These are phyloP conservation scores for Sinocyclocheilus anophthalmus DNA, from an alignment of 2,113 vertebrate species.

Conservation along the genomic window DNA sequence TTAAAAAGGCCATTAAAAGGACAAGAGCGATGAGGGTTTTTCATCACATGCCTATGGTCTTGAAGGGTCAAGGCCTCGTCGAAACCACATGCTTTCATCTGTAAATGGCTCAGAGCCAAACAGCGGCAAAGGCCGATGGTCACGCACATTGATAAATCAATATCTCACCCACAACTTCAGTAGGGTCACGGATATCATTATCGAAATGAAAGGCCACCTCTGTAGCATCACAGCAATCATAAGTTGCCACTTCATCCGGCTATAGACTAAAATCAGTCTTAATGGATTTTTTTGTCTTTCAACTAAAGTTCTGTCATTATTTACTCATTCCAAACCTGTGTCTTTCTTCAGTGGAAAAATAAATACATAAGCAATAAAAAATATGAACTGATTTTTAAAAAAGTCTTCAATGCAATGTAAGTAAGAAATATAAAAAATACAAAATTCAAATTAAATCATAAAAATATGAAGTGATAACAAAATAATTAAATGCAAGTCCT, in stretches of 20 bases:
- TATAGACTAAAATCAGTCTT: neutral
- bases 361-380: neutral
- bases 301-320: neutral
- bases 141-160: conserved; percentile 16
- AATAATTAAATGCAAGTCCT: too few species aligned
- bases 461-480: too few species aligned
- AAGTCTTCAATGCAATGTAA: neutral
- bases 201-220: conserved; percentile 9
- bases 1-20: conserved; percentile 27
- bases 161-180: conserved; percentile 16
- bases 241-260: neutral
- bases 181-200: conserved; percentile 24
- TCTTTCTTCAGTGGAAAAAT: neutral
- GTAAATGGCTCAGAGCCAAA: conserved; percentile 7
- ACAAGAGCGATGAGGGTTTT: neutral
- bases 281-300: neutral
- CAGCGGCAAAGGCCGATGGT: conserved; percentile 12
- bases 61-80: conserved; percentile 1
- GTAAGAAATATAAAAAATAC: too few species aligned
- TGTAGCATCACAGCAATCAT: conserved; percentile 7
- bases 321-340: neutral
- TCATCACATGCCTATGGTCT: neutral
- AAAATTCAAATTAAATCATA: too few species aligned
- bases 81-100: conserved; percentile 1
- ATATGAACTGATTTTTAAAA: neutral